Evolutionary conservation across 2,113 vertebrate species (phyloP), one percentile per base, ranked within the genome.

Genomic region (Tragelaphus scriptus): DNA sequence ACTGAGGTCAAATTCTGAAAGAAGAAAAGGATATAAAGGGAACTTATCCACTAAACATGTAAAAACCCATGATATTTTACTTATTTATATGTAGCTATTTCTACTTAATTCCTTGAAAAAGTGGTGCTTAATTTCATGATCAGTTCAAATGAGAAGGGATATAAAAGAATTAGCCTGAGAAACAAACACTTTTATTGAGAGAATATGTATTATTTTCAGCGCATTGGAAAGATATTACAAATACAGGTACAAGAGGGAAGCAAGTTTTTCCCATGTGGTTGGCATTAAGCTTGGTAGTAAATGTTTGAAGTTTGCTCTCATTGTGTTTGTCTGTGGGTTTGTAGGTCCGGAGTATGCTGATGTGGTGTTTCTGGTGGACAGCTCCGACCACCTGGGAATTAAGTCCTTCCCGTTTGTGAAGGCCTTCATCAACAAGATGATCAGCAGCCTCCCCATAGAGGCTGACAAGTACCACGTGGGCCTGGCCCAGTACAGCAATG

Each of bases 401-500:
- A 82, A 82, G 12, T 82, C 80, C 30, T 55, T 82, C 80, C 80
- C 80, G 0, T 7, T n/a, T 32, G 80, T 82, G 51, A 82, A 53
- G 97, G 13, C 21, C 0, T 98, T 98, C 81, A 81, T 99, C 68
- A 97, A 0, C 91, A 98, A 40, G 58, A 59, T 94, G 23, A 90
- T 99, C 87, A 93, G 1, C 96, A 95, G 87, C 16, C 97, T 99
- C 53, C 97, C 97, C 81, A 68, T 98, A 25, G 98, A 97, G 13
- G 26, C 96, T 44, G 91, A 90, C 91, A 98, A 98, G 16, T 98
- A 98, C 95, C 98, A 80, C 0, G 91, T 99, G 90, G 99, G 95
- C 2, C 91, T 99, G 87, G 98, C 98, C 51, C 98, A 98, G 94
- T 99, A 98, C 65, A 98, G 97, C 0, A 85, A 98, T 5, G 5